Base-by-base conservation (phyloP, 2,113 vertebrate species). In the Buteo buteo region DNA sequence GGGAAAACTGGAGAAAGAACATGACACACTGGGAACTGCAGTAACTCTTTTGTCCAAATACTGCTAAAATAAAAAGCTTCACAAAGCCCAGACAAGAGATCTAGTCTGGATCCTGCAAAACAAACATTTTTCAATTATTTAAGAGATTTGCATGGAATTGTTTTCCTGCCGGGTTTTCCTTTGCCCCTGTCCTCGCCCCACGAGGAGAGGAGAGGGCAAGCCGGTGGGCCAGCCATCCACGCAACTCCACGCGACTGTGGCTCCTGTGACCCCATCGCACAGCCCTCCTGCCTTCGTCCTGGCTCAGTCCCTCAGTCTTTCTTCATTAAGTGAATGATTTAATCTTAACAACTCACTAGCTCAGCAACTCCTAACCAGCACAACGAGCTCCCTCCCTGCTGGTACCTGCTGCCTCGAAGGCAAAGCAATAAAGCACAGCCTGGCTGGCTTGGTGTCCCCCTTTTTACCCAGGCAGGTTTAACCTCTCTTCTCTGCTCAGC, bases 181-280 rank as follows among this genome's bases (percentile, higher is more conserved):
- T 82, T 82, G 20, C 16, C 13, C 70, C 32, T 58, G 22, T 55
- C 34, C 59, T 81, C 6, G 16, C 15, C 20, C 34, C 9, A 38
- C 0, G 0, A 89, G 45, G 22, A 47, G 28, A 55, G 17, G 16
- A 49, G 54, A 55, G 8, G 25, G 26, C 29, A 54, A 84, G 25
- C 8, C 1, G 3, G 14, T 42, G 29, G 29, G 38, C 29, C 21
- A 47, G 31, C 17, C 6, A 1, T 61, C n/a, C 50, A 6, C 13
- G 6, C 1, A 0, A 1, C 2, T 61, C n/a, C 50, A 6, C 11
- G 7, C 0, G 0, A 1, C 2, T 8, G 2, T 44, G 36, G 28
- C 42, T 69, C 47, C 28, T 34, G 73, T 2, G 3, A 16, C 52
- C 32, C 28, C 7, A 2, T 15, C 34, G n/a, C 52, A 52, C 10